Percentiles rank a stretch among this genome's conserved stretches.
These are phyloP conservation scores for Furcifer pardalis DNA, from an alignment of 2,797 vertebrate genomes.

Conservation along the genomic window DNA sequence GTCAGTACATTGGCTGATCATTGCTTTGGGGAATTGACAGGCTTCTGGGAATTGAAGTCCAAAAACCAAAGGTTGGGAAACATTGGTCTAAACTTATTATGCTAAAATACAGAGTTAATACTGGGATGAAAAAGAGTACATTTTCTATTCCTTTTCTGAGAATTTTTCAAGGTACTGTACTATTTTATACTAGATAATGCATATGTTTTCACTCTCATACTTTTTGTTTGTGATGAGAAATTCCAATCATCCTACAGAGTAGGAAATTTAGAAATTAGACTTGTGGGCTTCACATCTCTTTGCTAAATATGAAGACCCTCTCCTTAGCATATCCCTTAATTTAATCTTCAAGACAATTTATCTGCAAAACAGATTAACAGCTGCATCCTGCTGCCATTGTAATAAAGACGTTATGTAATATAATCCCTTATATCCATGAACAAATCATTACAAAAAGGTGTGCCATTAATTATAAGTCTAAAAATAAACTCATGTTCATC, in stretches of 20 bases:
- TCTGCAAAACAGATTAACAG: slow-evolving; percentile 31
- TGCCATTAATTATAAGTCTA: slow-evolving; percentile 16
- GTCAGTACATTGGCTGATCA: no score
- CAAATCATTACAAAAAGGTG: slow-evolving; percentile 32
- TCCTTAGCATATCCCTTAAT: neutral
- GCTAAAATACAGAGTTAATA: neutral
- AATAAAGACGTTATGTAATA: slow-evolving; percentile 37
- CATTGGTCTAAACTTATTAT: neutral
- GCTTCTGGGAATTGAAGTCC: no score
- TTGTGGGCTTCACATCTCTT: neutral
- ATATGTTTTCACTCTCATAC: neutral
- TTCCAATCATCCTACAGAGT: slow-evolving; percentile 3
- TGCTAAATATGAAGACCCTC: slow-evolving; percentile 18
- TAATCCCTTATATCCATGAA: slow-evolving; percentile 14
- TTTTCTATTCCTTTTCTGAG: neutral
- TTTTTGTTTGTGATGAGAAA: neutral
- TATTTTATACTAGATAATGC: neutral
- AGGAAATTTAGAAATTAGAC: neutral
- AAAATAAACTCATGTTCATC: slow-evolving; percentile 43
- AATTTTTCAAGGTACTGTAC: neutral
- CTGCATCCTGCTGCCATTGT: neutral
- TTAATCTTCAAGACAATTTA: slow-evolving; percentile 38
- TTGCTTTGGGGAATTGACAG: no score
- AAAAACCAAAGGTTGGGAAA: no score
- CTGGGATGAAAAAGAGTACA: neutral